These are phyloP conservation scores for Tympanuchus pallidicinctus DNA, from an alignment of 2,113 vertebrate species.

Conservation along the genomic window DNA sequence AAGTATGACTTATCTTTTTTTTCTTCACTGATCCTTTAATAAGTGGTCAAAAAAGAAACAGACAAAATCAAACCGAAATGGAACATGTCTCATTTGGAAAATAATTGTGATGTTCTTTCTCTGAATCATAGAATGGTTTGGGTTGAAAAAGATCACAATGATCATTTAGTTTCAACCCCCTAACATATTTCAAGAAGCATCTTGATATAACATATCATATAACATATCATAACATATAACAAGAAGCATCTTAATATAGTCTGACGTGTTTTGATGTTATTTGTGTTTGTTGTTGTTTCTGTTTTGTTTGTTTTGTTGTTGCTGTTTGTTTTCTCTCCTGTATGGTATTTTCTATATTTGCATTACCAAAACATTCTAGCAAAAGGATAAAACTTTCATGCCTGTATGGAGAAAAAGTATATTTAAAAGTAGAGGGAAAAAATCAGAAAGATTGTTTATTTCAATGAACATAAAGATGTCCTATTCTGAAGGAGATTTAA, in stretches of 20 bases:
- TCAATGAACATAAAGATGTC: fast-evolving
- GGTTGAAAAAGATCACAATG: too few species aligned
- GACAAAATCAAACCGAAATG: not conserved
- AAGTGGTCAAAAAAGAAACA: not conserved
- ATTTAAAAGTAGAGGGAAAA: not conserved
- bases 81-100: not conserved
- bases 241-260: not conserved
- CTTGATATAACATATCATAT: not conserved
- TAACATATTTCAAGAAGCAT: not conserved
- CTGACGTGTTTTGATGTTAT: not conserved
- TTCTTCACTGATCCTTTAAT: not conserved
- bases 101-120: not conserved
- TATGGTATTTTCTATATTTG: not conserved
- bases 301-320: not conserved
- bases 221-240: too few species aligned
- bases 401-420: not conserved
- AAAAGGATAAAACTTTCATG: not conserved
- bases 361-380: not conserved
- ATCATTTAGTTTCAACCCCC: too few species aligned
- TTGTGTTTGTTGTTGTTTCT: not conserved
- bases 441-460: not conserved
- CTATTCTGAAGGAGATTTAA: not conserved
- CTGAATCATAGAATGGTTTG: not conserved
- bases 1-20: not conserved
- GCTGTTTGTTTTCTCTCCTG: not conserved